Evolutionary conservation across 2,113 vertebrate species (phyloP), one percentile per base, ranked within the genome.

Genomic region (Delphinapterus leucas): DNA sequence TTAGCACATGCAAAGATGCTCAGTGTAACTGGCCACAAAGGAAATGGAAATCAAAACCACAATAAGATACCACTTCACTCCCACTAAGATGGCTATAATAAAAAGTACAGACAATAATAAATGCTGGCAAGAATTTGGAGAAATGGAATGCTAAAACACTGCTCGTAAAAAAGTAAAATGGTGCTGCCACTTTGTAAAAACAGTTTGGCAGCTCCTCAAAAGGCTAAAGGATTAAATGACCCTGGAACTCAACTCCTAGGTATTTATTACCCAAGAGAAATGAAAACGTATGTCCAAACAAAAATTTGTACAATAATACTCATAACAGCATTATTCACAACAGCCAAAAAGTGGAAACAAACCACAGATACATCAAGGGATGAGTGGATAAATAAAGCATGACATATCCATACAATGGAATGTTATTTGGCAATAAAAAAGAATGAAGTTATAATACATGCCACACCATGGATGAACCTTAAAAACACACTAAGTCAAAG

Each of bases 161-260:
- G 10, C 21, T 85, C 20, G 10, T 71, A 8, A 73, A 6, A 95
- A 96, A 53, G 7, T n/a, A 36, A 92, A 73, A 95, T 92, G 77
- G 38, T 90, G 28, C 21, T 90, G n/a, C 49, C 55, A 55, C 74
- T 94, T 77, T 87, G 53, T n/a, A 93, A 93, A 93, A 93, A 38
- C 41, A 77, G 36, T 81, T 61, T 71, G 33, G 55, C 68, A 96
- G 23, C 58, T 67, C 38, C 47, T 89, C 61, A 88, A 95, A 95
- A 93, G 77, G 60, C 76, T 96, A 91, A 93, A 90, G 63, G 90
- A 84, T 80, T 92, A 93, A 67, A 92, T 31, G 61, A 97, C 18
- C 65, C 47, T 89, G 44, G 5, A 88, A 84, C 76, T 95, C 63
- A 70, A 80, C 44, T 93, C 44, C 38, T 87, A 94, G 61, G 47